Percentiles rank a stretch among this genome's conserved stretches.
Evolutionary conservation across 2,113 vertebrate species (phyloP).

Genomic region (Cacatua alba): DNA sequence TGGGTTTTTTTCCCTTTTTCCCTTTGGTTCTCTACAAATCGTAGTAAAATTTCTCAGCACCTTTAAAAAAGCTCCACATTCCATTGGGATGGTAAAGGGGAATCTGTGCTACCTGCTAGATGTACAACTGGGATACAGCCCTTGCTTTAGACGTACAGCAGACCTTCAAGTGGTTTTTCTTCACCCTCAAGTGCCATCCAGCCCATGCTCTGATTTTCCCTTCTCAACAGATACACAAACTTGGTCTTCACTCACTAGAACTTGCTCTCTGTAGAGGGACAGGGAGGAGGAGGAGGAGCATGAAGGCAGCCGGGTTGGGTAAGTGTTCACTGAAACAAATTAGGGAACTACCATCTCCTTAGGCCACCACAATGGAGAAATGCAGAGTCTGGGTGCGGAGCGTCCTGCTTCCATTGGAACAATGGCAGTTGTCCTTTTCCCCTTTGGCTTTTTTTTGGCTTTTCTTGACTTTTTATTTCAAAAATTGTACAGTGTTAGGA

Average conservation of each 20-base stretch:
- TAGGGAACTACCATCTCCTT: constrained; percentile 41
- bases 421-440: constrained; percentile 61
- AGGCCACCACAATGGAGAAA: constrained; percentile 28
- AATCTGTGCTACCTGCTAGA: background rate
- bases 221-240: background rate
- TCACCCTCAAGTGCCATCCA: constrained; percentile 34
- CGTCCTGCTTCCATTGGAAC: constrained; percentile 74
- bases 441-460: background rate
- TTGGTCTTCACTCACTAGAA: constrained; percentile 34
- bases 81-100: background rate
- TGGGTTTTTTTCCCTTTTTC: background rate
- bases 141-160: constrained; percentile 6
- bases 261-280: background rate
- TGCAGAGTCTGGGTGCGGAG: constrained; percentile 67
- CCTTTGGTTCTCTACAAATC: background rate
- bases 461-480: constrained; percentile 69
- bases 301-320: constrained; percentile 40
- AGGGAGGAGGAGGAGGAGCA: background rate
- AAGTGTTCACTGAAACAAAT: constrained; percentile 1
- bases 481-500: constrained; percentile 73
- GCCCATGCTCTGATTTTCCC: constrained; percentile 59
- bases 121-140: background rate
- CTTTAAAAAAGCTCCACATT: background rate
- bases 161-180: background rate
- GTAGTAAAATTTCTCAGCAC: background rate